Evolutionary conservation across 2,888 invertebrate species (phyloP).

Genomic region (Trilocha varians): DNA sequence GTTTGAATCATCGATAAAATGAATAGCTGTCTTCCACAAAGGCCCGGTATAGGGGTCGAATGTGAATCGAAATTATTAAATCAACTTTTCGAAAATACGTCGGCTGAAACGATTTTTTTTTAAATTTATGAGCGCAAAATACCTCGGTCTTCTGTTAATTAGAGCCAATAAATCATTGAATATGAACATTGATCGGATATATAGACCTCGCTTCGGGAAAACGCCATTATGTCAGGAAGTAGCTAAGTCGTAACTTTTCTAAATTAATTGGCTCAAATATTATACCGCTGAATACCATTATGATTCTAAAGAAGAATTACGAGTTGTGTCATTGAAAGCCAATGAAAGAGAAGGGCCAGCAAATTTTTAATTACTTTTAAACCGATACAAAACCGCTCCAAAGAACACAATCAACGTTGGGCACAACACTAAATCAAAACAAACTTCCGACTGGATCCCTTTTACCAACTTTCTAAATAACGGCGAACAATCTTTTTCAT

Average conservation of each 20-base stretch:
- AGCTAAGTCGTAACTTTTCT: neutral
- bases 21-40: slow-evolving; percentile 50
- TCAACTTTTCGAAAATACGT: slow-evolving; percentile 22
- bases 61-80: slow-evolving; percentile 34
- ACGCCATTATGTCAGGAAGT: neutral
- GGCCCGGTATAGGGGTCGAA: slow-evolving; percentile 31
- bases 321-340: slow-evolving; percentile 16
- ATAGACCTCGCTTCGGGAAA: neutral
- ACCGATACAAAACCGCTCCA: slow-evolving; percentile 56
- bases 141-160: neutral
- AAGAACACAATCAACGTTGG: slow-evolving; percentile 57
- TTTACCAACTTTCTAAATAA: slow-evolving; percentile 70
- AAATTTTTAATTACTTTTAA: slow-evolving; percentile 54
- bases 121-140: neutral
- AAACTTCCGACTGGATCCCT: slow-evolving; percentile 63
- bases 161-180: neutral
- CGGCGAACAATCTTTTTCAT: slow-evolving; percentile 71
- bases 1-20: slow-evolving; percentile 46
- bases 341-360: slow-evolving; percentile 21
- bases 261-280: neutral
- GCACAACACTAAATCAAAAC: slow-evolving; percentile 67
- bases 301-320: neutral
- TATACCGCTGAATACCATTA: neutral
- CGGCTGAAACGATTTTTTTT: neutral
- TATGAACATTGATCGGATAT: neutral